Conservation (phyloP, 2,797 vertebrate genomes). For the Halcyon chelicuti region DNA sequence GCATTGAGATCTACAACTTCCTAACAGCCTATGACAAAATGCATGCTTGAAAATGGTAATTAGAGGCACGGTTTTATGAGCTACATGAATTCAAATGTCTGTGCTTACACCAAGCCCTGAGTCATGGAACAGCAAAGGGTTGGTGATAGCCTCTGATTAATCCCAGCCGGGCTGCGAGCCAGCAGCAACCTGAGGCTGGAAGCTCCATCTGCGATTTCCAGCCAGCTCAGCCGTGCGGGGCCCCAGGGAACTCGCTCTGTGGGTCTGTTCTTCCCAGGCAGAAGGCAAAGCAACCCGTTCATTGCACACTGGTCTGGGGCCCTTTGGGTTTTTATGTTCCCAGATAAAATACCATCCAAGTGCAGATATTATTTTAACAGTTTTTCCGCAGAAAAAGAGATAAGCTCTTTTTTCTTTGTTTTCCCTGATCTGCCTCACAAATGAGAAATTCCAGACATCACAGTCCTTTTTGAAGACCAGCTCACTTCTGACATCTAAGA, state of each 20-base stretch:
- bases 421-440: neutral
- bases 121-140: neutral
- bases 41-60: neutral
- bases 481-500: neutral
- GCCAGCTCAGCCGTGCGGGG: neutral
- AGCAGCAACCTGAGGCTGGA: neutral
- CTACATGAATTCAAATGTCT: neutral
- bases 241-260: fast-evolving
- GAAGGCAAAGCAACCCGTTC: neutral
- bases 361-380: neutral
- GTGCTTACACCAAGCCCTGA: neutral
- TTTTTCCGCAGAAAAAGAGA: neutral
- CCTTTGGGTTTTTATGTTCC: neutral
- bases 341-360: neutral
- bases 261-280: neutral
- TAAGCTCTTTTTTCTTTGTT: neutral
- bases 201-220: neutral
- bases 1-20: neutral
- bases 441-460: neutral
- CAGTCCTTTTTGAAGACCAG: neutral
- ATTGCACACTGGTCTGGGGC: neutral
- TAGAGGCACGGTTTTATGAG: neutral
- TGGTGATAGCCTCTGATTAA: neutral
- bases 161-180: neutral
- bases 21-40: neutral